phyloP scores from a whole-genome alignment of 2,113 vertebrate genomes.

The Poeciliopsis occidentalis region DNA sequence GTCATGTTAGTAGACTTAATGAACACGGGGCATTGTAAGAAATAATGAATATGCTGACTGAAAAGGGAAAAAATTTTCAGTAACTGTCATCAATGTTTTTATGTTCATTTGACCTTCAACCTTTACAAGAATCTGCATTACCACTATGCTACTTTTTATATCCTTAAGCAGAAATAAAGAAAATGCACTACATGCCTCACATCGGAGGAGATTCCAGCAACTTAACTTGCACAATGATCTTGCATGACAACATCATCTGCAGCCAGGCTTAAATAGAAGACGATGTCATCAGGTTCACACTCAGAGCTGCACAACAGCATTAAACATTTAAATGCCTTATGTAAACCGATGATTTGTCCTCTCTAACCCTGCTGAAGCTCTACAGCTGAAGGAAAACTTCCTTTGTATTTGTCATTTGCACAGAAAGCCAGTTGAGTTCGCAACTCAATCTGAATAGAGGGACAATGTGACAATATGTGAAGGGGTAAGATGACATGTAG shows the following conservation, averaged over 20 bases:
- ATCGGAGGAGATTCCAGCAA: neutral
- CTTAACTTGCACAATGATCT: neutral
- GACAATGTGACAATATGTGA: neutral
- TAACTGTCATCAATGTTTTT: too few species aligned
- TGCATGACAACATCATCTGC: constrained; percentile 9
- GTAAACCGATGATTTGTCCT: constrained; percentile 46
- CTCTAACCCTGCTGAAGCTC: constrained; percentile 36
- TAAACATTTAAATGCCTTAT: constrained; percentile 62
- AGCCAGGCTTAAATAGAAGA: constrained; percentile 28
- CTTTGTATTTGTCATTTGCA: neutral
- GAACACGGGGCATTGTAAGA: too few species aligned
- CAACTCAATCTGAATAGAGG: neutral
- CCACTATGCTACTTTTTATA: neutral
- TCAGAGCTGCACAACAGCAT: constrained; percentile 25
- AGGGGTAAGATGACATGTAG: neutral
- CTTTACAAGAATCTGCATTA: too few species aligned
- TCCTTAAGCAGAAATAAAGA: neutral
- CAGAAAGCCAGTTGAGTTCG: neutral
- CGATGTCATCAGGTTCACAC: constrained; percentile 34
- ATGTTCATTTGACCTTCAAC: too few species aligned
- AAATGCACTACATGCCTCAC: neutral
- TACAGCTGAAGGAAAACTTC: neutral
- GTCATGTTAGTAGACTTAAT: neutral
- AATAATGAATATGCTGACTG: too few species aligned
- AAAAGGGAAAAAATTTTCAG: too few species aligned